Base-by-base conservation (phyloP, 2,797 vertebrate species). In the Arremon aurantiirostris region DNA sequence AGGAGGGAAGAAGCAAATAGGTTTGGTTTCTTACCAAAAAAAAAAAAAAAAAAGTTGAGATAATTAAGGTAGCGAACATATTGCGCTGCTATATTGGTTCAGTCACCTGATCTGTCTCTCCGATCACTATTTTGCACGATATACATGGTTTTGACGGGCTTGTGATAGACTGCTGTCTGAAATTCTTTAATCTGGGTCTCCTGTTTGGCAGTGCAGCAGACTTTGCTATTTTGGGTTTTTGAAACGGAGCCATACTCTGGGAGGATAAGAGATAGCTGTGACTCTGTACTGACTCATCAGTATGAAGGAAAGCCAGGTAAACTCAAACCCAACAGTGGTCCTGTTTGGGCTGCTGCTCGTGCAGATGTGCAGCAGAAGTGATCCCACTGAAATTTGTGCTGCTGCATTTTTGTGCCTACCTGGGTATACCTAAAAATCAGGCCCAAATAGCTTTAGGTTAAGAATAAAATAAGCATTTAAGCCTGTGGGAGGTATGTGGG, bases 91-190 rank as follows among this genome's bases (percentile, higher is more conserved):
- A 94, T 96, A 94, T 96, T 97, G 95, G 95, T 96, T 97, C 96
- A 97, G 94, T 96, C 96, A 97, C 95, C 96, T 96, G 95, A 96
- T 96, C 95, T 96, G 86, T 96, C 93, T 96, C 94, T 96, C 90
- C 27, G 44, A 95, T 97, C 94, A 95, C 89, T 94, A 97, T 97
- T 95, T 97, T 97, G 93, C 86, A 96, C 69, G 91, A 92, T 95
- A 96, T 96, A 93, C 94, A 95, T 83, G 90, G 82, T 96, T 97
- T 95, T 97, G 96, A 97, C 90, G 95, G 91, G 95, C 93, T 96
- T 97, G 93, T 97, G 96, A 97, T 96, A 97, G 97, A 97, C 95
- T 96, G 96, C 96, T 97, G 96, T 97, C 97, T 97, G 95, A 97
- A 97, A 97, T 92, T 89, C 93, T 95, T 94, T 97, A 97, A 97